A percentile compares a stretch with the other conserved stretches of the same genome.
Conservation (phyloP, 2,888 invertebrate genomes). For the Drosophila picticornis region DNA sequence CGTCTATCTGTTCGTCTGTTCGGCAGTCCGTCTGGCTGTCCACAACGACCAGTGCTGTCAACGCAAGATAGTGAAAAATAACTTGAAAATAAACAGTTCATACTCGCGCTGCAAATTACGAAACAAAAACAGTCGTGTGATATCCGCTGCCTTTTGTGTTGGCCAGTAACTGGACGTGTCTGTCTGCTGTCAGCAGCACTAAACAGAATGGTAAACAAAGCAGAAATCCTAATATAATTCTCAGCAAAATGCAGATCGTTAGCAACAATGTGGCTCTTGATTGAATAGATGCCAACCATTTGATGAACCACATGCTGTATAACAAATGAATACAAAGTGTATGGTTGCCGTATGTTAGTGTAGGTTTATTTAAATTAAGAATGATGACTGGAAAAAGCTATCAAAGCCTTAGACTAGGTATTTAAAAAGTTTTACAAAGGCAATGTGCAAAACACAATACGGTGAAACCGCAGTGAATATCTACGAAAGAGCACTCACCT, state of each 20-base stretch:
- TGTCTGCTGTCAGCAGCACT: conserved; percentile 22
- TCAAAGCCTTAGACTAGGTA: not conserved
- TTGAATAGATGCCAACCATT: conserved; percentile 40
- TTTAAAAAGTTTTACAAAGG: no score
- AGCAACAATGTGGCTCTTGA: conserved; percentile 46
- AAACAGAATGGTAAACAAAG: conserved; percentile 49
- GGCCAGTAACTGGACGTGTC: conserved; percentile 17
- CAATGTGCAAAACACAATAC: not conserved
- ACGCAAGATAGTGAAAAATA: conserved; percentile 67
- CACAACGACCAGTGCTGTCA: conserved; percentile 46
- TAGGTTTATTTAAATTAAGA: not conserved
- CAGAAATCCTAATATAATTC: conserved; percentile 34
- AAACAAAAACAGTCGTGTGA: conserved; percentile 32
- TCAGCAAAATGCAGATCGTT: conserved; percentile 44
- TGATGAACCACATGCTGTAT: conserved; percentile 11
- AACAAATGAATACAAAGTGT: conserved; percentile 28
- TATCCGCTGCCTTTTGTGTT: conserved; percentile 23
- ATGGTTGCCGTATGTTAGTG: not conserved
- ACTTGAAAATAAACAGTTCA: conserved; percentile 67
- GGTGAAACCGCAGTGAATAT: not conserved
- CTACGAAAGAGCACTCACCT: not conserved
- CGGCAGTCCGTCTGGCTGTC: not conserved
- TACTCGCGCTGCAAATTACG: conserved; percentile 47
- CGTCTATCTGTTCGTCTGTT: not conserved
- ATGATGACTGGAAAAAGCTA: not conserved